These are phyloP conservation scores for Eupsilia transversa DNA, from an alignment of 2,888 invertebrate species.

Conservation along the genomic window DNA sequence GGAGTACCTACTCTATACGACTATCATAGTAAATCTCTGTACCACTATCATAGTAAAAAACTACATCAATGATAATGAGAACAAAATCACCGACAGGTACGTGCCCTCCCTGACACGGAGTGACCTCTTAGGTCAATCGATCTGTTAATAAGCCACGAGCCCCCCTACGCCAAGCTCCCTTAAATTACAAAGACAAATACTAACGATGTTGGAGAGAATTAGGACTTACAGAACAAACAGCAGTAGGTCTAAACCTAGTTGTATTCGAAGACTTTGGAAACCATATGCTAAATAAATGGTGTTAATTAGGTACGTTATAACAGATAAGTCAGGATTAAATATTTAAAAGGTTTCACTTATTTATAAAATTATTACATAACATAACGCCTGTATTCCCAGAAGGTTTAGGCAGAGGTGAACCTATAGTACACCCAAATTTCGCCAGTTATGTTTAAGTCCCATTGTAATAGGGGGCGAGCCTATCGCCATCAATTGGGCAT, in stretches of 20 bases:
- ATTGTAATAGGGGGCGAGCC: too few relatives aligned
- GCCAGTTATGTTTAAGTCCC: too few relatives aligned
- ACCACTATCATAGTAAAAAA: not conserved
- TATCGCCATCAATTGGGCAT: too few relatives aligned
- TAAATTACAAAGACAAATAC: conserved; percentile 40
- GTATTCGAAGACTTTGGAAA: not conserved
- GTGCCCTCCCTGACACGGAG: not conserved
- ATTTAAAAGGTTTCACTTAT: not conserved
- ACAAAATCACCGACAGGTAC: not conserved
- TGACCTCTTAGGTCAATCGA: conserved; percentile 2
- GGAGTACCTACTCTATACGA: not conserved
- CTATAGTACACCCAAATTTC: too few relatives aligned
- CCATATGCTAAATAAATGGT: not conserved
- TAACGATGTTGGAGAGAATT: conserved; percentile 6
- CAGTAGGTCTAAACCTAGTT: not conserved
- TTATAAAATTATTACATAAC: not conserved
- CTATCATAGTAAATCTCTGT: not conserved
- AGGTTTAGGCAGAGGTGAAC: too few relatives aligned
- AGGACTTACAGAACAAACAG: not conserved
- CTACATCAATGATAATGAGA: not conserved
- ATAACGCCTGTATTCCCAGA: too few relatives aligned
- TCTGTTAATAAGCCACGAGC: not conserved
- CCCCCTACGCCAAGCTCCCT: not conserved
- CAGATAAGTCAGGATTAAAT: not conserved
- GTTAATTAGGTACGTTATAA: conserved; percentile 3